phyloP scores from a whole-genome alignment of 2,888 invertebrate species.

The Girardia tigrina region DNA sequence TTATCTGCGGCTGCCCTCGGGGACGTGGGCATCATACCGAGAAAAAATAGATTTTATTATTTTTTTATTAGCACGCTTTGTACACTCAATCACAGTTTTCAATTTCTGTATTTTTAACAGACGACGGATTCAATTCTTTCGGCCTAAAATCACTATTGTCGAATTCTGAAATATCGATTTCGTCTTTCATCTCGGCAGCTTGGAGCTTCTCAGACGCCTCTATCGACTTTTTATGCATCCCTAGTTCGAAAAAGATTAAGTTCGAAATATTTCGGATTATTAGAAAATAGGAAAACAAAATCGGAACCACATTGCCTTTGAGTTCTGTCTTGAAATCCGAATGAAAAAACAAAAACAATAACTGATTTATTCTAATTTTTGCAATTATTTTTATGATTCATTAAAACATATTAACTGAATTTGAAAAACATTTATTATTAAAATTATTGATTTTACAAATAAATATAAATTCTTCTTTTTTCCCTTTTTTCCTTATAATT shows the following conservation, averaged over 20 bases:
- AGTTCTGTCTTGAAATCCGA: background rate
- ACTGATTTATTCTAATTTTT: background rate
- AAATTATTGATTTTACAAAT: too few relatives aligned
- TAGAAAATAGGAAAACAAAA: background rate
- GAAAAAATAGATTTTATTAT: constrained; percentile 16
- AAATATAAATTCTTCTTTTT: too few relatives aligned
- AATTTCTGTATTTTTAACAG: background rate
- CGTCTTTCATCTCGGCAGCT: constrained; percentile 52
- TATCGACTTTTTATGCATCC: constrained; percentile 95
- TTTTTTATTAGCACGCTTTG: background rate
- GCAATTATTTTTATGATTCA: too few relatives aligned
- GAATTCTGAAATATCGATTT: constrained; percentile 10
- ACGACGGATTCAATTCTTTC: background rate
- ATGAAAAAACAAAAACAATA: background rate
- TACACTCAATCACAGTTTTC: constrained; percentile 14
- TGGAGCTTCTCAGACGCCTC: constrained; percentile 90
- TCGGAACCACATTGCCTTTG: background rate
- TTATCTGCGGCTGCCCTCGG: constrained; percentile 1
- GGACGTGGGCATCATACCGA: constrained; percentile 20
- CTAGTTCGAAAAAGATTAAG: too few relatives aligned
- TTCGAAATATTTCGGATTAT: background rate
- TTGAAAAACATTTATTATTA: too few relatives aligned
- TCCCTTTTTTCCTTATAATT: too few relatives aligned
- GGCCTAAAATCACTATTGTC: background rate
- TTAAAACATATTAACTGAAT: too few relatives aligned